phyloP scores from a whole-genome alignment of 2,113 vertebrate genomes.

The Dicerorhinus sumatrensis region DNA sequence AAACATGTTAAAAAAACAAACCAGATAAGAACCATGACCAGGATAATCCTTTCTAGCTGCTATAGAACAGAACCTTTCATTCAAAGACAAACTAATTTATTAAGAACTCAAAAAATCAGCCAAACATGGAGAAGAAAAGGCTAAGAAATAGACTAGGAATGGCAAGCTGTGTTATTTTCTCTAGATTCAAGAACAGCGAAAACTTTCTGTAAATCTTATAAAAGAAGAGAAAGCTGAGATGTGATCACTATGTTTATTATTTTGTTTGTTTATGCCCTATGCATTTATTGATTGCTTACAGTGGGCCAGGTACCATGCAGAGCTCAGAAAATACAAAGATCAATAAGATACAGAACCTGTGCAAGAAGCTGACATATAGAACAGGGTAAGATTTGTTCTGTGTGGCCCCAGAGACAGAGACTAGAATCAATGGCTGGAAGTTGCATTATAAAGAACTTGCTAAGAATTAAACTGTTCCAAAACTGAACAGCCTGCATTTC shows the following conservation, averaged over 20 bases:
- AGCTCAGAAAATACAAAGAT: not conserved
- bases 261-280: not conserved
- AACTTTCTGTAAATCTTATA: not conserved
- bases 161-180: not conserved
- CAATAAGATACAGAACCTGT: not conserved
- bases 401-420: not conserved
- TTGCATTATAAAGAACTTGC: not conserved
- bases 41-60: conserved; percentile 23
- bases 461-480: not conserved
- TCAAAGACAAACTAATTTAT: conserved; percentile 56
- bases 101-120: conserved; percentile 39
- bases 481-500: not conserved
- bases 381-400: not conserved
- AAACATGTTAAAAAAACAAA: conserved; percentile 44
- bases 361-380: not conserved
- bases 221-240: not conserved
- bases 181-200: not conserved
- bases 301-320: not conserved
- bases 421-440: not conserved
- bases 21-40: conserved; percentile 1
- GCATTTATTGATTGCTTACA: not conserved
- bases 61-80: conserved; percentile 43
- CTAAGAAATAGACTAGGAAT: not conserved
- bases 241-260: not conserved
- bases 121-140: not conserved